Evolutionary conservation across 2,797 vertebrate genomes (phyloP), one percentile per base, ranked within the genome.

Genomic region (Tinamus major): DNA sequence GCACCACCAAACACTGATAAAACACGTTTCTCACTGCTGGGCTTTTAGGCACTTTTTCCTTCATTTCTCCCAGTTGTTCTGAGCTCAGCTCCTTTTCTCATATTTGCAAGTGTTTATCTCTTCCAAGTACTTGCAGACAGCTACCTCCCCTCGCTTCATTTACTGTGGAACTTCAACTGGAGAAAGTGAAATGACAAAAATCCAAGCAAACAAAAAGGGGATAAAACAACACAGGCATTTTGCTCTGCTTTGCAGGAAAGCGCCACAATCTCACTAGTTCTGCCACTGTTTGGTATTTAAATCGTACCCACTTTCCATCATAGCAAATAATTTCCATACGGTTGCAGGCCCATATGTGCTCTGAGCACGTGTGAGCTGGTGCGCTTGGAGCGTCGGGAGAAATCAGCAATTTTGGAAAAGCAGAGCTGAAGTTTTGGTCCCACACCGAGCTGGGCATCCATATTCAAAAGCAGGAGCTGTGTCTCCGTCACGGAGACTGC

Each of bases 191-290:
- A 70, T 23, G 70, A 39, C 41, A 84, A 65, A 42, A 48, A 69
- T 49, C 29, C 14, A 31, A 41, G 35, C 39, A 42, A 78, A 53
- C 23, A 33, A 39, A 71, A 48, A 77, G 59, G 39, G 33, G 51
- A 77, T 62, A 65, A 49, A 48, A 19, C 0, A 1, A 33, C 23
- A 39, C 29, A 13, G n/a, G 37, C 0, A 1, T 56, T 62, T 51
- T 59, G 53, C 65, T 72, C 41, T 59, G 53, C 42, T 75, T 17
- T 13, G 76, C 39, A 64, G 31, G 13, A 44, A 42, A 65, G 46
- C 41, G 4, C 37, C 7, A 42, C 2, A 59, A 39, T 16, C 37
- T 53, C 63, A 48, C 18, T 2, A 6, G 58, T 56, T 65, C 78
- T 18, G 58, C 44, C 81, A 18, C 46, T 61, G 1, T 16, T 31